A percentile compares a stretch with the other conserved stretches of the same genome.
phyloP scores from a whole-genome alignment of 2,888 invertebrate genomes.

The Malacosoma neustria region DNA sequence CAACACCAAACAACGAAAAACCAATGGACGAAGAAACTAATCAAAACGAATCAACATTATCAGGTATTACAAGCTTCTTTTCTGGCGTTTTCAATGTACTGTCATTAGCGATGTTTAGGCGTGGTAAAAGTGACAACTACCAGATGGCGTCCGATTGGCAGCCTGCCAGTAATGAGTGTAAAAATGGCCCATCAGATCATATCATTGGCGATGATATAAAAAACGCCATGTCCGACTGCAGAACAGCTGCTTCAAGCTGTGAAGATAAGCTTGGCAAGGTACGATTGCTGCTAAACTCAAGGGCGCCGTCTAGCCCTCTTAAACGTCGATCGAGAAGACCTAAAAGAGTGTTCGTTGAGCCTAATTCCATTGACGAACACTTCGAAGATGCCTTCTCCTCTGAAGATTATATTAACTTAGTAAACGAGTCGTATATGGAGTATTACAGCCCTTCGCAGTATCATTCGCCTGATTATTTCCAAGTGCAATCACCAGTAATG shows the following conservation, averaged over 20 bases:
- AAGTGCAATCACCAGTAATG: slow-evolving; percentile 31
- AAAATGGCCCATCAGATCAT: slow-evolving; percentile 34
- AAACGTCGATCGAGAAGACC: slow-evolving; percentile 20
- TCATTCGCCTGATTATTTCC: slow-evolving; percentile 25
- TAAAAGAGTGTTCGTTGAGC: slow-evolving; percentile 40
- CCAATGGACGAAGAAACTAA: slow-evolving; percentile 6
- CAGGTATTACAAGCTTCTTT: slow-evolving; percentile 46
- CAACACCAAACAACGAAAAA: slow-evolving; percentile 8
- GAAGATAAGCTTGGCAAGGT: slow-evolving; percentile 50
- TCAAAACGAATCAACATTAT: slow-evolving; percentile 23
- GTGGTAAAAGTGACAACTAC: slow-evolving; percentile 28
- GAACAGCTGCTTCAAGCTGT: slow-evolving; percentile 38
- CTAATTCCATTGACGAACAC: slow-evolving; percentile 37
- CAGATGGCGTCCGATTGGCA: slow-evolving; percentile 43
- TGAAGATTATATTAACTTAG: slow-evolving; percentile 40
- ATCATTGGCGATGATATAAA: slow-evolving; percentile 21
- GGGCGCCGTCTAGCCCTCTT: slow-evolving; percentile 21
- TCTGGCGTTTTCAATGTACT: slow-evolving; percentile 49
- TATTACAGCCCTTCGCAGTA: slow-evolving; percentile 31
- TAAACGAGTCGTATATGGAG: slow-evolving; percentile 31
- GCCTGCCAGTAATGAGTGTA: slow-evolving; percentile 42
- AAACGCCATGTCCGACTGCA: slow-evolving; percentile 41
- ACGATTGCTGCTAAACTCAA: slow-evolving; percentile 28
- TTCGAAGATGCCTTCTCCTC: slow-evolving; percentile 53
- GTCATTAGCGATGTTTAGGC: slow-evolving; percentile 42